A percentile compares a stretch with the other conserved stretches of the same genome.
Conservation (phyloP, 1,140 invertebrate genomes). For the Elymnias hypermnestra region DNA sequence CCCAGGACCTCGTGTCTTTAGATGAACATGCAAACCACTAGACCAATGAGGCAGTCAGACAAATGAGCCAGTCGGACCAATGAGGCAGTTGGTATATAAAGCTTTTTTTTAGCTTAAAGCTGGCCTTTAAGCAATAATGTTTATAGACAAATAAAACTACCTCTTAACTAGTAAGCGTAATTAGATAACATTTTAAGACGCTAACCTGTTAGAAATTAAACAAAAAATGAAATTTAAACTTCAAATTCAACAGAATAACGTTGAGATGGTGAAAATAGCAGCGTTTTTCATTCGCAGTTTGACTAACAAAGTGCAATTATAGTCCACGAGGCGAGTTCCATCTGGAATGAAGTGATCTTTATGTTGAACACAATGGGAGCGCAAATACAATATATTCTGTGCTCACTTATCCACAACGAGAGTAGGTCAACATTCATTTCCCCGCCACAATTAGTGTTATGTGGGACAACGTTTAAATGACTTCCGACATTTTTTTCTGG, state of each 20-base stretch:
- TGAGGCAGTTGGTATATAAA: too few relatives aligned
- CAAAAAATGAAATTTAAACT: too few relatives aligned
- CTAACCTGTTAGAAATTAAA: too few relatives aligned
- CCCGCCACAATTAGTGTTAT: conserved; percentile 8
- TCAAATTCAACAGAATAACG: conserved; percentile 1
- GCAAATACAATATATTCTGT: conserved; percentile 13
- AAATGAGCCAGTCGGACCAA: too few relatives aligned
- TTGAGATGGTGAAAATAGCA: not conserved
- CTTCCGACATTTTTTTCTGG: conserved; percentile 9
- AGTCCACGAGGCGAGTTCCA: not conserved
- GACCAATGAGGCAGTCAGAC: too few relatives aligned
- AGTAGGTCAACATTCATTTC: conserved; percentile 15
- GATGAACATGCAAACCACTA: too few relatives aligned
- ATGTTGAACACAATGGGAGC: conserved; percentile 7
- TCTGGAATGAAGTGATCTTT: conserved; percentile 12
- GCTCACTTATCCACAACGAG: conserved; percentile 8
- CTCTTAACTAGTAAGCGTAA: too few relatives aligned
- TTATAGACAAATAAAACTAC: too few relatives aligned
- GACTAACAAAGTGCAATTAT: conserved; percentile 9
- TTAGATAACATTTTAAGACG: too few relatives aligned
- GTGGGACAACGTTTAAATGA: conserved; percentile 6
- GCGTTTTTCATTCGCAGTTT: conserved; percentile 2
- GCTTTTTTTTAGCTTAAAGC: too few relatives aligned
- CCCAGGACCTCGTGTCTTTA: too few relatives aligned
- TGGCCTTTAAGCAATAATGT: too few relatives aligned